Conservation (phyloP, 2,797 vertebrate genomes). For the Neostethus bicornis region DNA sequence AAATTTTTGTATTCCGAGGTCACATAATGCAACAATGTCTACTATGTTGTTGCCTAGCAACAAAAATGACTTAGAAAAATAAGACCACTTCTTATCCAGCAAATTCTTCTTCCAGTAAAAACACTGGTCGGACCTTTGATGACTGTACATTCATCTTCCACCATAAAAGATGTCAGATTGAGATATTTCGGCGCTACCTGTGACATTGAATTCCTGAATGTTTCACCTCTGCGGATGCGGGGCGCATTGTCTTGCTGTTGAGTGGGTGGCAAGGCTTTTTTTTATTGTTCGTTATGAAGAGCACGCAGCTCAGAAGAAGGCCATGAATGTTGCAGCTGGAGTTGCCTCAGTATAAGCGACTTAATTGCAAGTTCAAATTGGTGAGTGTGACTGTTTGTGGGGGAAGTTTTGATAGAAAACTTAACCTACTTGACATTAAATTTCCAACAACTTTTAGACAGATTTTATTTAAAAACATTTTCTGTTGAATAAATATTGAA, state of each 20-base stretch:
- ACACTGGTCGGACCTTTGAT: background rate
- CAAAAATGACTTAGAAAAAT: conserved; percentile 1
- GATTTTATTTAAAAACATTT: too few relatives aligned
- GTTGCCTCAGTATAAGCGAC: conserved; percentile 13
- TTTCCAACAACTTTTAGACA: background rate
- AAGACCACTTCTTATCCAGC: background rate
- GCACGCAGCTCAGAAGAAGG: conserved; percentile 36
- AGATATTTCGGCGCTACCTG: background rate
- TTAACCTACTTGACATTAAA: background rate
- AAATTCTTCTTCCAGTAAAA: background rate
- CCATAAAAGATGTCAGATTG: background rate
- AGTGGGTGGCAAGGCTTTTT: conserved; percentile 34
- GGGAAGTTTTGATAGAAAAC: background rate
- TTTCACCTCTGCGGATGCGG: conserved; percentile 16
- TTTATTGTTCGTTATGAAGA: conserved; percentile 38
- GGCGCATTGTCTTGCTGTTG: conserved; percentile 30
- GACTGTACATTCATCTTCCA: background rate
- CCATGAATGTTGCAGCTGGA: conserved; percentile 19
- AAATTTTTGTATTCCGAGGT: background rate
- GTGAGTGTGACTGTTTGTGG: conserved; percentile 6
- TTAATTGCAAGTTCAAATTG: conserved; percentile 15
- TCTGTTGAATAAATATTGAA: too few relatives aligned
- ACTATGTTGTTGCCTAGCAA: conserved; percentile 8
- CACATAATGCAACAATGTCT: background rate
- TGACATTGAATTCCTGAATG: conserved; percentile 7